Percentiles rank a stretch among this genome's conserved stretches.
Conservation (phyloP, 2,113 vertebrate species). For the Carettochelys insculpta region DNA sequence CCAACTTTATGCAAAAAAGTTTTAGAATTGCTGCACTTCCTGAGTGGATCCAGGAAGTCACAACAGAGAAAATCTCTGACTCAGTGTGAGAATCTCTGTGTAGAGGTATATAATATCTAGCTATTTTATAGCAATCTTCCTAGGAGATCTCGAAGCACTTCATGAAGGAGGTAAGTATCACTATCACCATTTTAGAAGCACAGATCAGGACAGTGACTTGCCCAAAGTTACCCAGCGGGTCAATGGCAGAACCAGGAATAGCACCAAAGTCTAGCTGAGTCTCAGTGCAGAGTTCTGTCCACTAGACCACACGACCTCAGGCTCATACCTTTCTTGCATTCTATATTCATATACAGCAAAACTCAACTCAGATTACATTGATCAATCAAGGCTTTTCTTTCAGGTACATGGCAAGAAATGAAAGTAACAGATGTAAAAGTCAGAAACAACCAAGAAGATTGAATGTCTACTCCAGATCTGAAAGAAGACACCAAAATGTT, state of each 20-base stretch:
- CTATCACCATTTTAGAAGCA: not conserved
- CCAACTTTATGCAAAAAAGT: not conserved
- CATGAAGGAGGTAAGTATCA: not conserved
- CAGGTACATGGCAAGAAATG: not conserved
- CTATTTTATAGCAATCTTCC: not conserved
- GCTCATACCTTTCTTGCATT: not conserved
- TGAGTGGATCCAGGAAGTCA: not conserved
- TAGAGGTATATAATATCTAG: not conserved
- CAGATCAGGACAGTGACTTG: not conserved
- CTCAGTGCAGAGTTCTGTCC: not conserved
- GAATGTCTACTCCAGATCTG: not conserved
- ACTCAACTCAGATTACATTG: not conserved
- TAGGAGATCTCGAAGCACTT: not conserved
- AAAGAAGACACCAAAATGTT: not conserved
- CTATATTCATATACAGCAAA: not conserved
- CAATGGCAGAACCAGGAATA: not conserved
- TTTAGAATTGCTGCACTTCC: not conserved
- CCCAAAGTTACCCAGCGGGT: not conserved
- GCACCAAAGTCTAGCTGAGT: accelerated
- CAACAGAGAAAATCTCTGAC: not conserved
- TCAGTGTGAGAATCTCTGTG: not conserved
- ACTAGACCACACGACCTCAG: not conserved
- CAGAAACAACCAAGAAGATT: not conserved
- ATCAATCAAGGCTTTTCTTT: not conserved
- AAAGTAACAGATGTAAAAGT: not conserved